These are phyloP conservation scores for Geotrupes spiniger DNA, from an alignment of 2,888 invertebrate genomes.

Conservation along the genomic window DNA sequence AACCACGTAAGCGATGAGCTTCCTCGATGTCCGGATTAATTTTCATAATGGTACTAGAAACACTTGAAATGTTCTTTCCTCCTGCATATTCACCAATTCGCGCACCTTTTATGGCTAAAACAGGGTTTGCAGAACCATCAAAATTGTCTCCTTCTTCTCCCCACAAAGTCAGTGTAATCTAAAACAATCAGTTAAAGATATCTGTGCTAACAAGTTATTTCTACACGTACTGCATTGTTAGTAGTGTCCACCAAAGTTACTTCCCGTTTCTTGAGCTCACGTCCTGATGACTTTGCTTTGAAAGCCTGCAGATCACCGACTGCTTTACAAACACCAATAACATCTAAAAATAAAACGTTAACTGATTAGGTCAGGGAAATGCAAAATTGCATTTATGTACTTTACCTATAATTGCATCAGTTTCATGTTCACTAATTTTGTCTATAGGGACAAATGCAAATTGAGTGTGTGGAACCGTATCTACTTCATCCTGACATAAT, in stretches of 20 bases:
- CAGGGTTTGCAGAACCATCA: slow-evolving; percentile 70
- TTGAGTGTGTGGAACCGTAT: slow-evolving; percentile 69
- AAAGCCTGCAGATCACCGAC: slow-evolving; percentile 70
- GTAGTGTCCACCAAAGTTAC: slow-evolving; percentile 82
- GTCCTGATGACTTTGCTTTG: slow-evolving; percentile 70
- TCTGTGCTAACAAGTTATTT: slow-evolving; percentile 6
- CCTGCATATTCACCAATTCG: slow-evolving; percentile 86
- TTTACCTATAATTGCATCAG: slow-evolving; percentile 72
- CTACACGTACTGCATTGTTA: slow-evolving; percentile 64
- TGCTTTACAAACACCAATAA: slow-evolving; percentile 83
- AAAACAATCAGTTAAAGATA: slow-evolving; percentile 22
- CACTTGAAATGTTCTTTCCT: slow-evolving; percentile 63
- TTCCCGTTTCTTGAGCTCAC: slow-evolving; percentile 87
- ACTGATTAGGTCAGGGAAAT: not conserved
- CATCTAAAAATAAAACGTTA: slow-evolving; percentile 58
- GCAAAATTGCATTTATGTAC: slow-evolving; percentile 10
- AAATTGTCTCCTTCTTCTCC: slow-evolving; percentile 85
- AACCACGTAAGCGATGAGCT: slow-evolving; percentile 81
- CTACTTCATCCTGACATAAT: too few species aligned
- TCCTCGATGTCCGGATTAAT: slow-evolving; percentile 88
- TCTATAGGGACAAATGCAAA: slow-evolving; percentile 77
- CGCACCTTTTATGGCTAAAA: slow-evolving; percentile 83
- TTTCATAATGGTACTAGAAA: slow-evolving; percentile 57
- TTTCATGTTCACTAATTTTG: slow-evolving; percentile 65
- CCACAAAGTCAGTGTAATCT: slow-evolving; percentile 88